Base-by-base conservation (phyloP, 2,888 invertebrate species). In the Halictus ligatus region DNA sequence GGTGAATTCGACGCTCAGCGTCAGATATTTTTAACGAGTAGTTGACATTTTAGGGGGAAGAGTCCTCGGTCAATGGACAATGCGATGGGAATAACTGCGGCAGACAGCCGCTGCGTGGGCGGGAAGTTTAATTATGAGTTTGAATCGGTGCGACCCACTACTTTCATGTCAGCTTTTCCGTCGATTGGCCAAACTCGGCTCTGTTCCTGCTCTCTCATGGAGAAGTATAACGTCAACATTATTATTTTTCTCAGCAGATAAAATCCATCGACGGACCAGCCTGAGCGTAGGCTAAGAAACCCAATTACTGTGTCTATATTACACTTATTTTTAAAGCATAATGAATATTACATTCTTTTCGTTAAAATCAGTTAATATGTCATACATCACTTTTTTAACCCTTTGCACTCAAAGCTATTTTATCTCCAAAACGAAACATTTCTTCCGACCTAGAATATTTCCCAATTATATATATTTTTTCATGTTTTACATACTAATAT, bases 61-160 rank as follows among this genome's bases (percentile, higher is more conserved):
- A 5, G 69, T 69, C 69, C 21, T 35, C 40, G n/a, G 18, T 0
- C 69, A 40, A 18, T 43, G 35, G 40, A 21, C 21, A 69, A 43
- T n/a, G 69, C 40, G 40, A 12, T n/a, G 69, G 6, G 35, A 35
- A 35, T 40, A 35, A 69, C 69, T 40, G 69, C 69, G 12, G 21
- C 35, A 40, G 69, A n/a, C 69, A 40, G 43, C 43, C 18, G 1
- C 40, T 21, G 21, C 69, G 69, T 69, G 21, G 69, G 69, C 69
- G 43, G 43, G 40, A 69, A 40, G 69, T 69, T 69, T 69, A 69
- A 67, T 67, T 67, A 67, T 35, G 67, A 69, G 40, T 69, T 69
- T 12, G n/a, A 69, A 69, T 40, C 40, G n/a, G 12, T 40, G 69
- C 12, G 69, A 40, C 69, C 69, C n/a, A 69, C 69, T 69, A 13